Percentiles rank a stretch among this genome's conserved stretches.
Conservation (phyloP, 2,113 vertebrate genomes). For the Anser brachyrhynchus region DNA sequence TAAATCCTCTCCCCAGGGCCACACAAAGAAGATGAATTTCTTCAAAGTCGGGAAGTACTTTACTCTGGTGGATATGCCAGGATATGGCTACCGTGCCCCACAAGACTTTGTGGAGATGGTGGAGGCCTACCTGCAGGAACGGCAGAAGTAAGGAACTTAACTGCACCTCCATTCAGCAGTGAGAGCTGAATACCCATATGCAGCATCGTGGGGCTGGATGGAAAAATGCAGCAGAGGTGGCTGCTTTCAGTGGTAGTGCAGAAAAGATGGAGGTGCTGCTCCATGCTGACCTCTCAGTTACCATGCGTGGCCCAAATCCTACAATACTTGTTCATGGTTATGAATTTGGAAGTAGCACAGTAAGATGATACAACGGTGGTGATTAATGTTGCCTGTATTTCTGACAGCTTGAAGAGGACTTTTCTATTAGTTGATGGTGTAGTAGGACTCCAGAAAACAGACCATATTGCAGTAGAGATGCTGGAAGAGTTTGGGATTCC, state of each 20-base stretch:
- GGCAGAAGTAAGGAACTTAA: constrained; percentile 80
- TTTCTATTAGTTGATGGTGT: constrained; percentile 91
- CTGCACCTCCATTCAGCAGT: background rate
- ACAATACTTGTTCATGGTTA: background rate
- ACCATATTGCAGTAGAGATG: constrained; percentile 91
- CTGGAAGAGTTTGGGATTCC: constrained; percentile 91
- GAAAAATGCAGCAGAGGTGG: background rate
- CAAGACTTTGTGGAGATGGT: constrained; percentile 94
- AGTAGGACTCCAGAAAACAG: constrained; percentile 84
- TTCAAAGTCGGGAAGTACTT: constrained; percentile 90
- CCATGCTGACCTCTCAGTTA: background rate
- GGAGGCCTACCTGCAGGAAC: constrained; percentile 87
- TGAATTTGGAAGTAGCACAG: background rate
- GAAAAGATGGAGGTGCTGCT: background rate
- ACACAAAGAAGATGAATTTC: constrained; percentile 98
- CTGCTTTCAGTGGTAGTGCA: background rate
- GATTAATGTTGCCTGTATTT: constrained; percentile 28
- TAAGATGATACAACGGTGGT: background rate
- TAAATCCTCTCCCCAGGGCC: constrained; percentile 80
- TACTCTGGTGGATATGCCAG: constrained; percentile 95
- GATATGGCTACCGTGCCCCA: constrained; percentile 90
- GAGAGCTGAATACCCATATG: background rate
- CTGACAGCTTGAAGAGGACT: constrained; percentile 87
- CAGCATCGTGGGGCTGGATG: background rate
- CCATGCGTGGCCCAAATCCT: background rate